Base-by-base conservation (phyloP, 2,888 invertebrate genomes). In the Caenorhabditis doughertyi region DNA sequence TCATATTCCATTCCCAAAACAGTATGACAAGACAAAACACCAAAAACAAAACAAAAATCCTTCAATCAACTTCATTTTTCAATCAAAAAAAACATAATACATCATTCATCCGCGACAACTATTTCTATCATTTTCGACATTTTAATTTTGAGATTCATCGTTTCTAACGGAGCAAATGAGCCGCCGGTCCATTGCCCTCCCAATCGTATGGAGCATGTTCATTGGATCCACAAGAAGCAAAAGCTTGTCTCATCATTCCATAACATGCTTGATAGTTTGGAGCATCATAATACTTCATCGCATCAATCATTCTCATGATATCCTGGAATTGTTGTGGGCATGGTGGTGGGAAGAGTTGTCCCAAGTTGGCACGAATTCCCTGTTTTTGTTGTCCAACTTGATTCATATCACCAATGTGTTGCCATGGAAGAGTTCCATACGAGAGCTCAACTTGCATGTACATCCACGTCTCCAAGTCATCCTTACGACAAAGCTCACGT, bases 271-370 rank as follows among this genome's bases (percentile, higher is more conserved):
- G 83, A 71, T 89, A 89, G 82, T 89, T 86, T 29, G 89, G 89
- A 2, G 87, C 84, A 65, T 89, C 89, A 81, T 89, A 89, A 84
- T 90, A 89, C 76, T 87, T 88, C 42, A 88, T 73, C 23, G 70
- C 32, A 72, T 89, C 89, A 42, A 84, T 73, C 58, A 62, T 68
- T 16, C 70, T 51, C 68, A 86, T 44, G 27, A 73, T 74, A 13
- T 81, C 73, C 44, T 56, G 56, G 68, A 81, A 81, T 16, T 70
- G 65, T 1, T 11, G 72, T 25, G 86, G 84, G 64, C 82, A 83
- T 35, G 85, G 84, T 35, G 79, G 68, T 27, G 84, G 77, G 83
- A 87, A 87, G n/a, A 87, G 84, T 55, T 80, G 71, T 11, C 71
- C 84, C 29, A 85, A 71, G 13, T 79, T 71, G 18, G 58, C n/a